Conservation (phyloP, 1,140 invertebrate genomes). For the Pachypeltis micranthus region DNA sequence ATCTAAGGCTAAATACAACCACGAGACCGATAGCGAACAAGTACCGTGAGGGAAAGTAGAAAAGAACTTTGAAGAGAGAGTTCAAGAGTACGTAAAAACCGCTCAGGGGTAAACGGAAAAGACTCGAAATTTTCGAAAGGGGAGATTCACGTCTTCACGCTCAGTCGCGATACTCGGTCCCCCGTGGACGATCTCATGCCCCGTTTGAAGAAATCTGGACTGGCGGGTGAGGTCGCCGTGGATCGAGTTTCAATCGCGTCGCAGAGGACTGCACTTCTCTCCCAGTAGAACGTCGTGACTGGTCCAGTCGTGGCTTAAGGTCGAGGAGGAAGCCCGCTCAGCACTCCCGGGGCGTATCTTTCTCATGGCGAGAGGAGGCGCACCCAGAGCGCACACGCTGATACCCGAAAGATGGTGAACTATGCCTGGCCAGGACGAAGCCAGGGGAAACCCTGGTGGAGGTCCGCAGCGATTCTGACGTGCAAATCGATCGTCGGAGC, state of each 20-base stretch:
- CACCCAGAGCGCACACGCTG: no score
- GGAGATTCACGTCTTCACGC: conserved; percentile 2
- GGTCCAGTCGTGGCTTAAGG: conserved; percentile 32
- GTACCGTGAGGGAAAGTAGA: conserved; percentile 84
- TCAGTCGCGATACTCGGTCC: conserved; percentile 27
- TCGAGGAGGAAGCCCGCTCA: no score
- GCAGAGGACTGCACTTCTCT: conserved; percentile 17
- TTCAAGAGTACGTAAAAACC: conserved; percentile 75
- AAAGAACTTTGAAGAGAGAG: conserved; percentile 84
- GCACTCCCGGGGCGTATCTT: no score
- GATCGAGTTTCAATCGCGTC: background rate
- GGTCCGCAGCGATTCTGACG: no score
- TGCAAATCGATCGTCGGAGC: no score
- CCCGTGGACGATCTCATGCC: conserved; percentile 22
- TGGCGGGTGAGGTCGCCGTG: conserved; percentile 1
- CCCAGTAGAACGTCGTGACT: conserved; percentile 35
- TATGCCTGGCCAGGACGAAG: no score
- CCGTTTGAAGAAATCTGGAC: background rate
- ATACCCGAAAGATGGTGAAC: no score
- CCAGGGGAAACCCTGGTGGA: no score
- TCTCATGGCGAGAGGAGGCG: no score
- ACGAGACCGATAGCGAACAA: conserved; percentile 80
- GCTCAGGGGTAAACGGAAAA: conserved; percentile 53
- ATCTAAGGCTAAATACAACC: conserved; percentile 75
- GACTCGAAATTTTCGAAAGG: conserved; percentile 27